Evolutionary conservation across 2,113 vertebrate genomes (phyloP), one percentile per base, ranked within the genome.

Genomic region (Lanius collurio): DNA sequence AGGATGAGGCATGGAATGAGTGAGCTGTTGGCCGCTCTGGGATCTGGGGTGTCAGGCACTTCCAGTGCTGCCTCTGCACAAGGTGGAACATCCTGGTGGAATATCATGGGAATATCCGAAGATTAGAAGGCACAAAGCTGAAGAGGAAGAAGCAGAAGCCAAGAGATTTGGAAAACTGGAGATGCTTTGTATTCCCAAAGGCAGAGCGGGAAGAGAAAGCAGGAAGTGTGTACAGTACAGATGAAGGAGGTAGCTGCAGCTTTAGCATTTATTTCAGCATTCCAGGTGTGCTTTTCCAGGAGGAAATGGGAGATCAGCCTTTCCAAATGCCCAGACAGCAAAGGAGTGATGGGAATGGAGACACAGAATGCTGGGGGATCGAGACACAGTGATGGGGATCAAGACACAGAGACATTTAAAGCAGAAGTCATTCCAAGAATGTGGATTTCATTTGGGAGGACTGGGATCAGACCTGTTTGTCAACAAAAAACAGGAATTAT

Each of bases 61-160:
- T 79, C 75, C 89, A 86, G 90, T 27, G 6, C 77, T 24, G 55
- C 33, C 69, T 37, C 70, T 42, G 3, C 19, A 0, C 5, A 12
- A 30, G 55, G 18, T 17, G 37, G 55, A 53, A 59, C 35, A 27
- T 19, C 52, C 84, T 41, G 12, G 0, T 6, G 60, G 37, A 46
- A 28, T 26, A 59, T 9, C 35, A 7, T 7, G 52, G 85, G 59
- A 90, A 42, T 27, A 6, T 4, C 15, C 0, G 0, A 68, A 93
- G 64, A 60, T 41, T 10, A 31, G 44, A 89, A 94, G 93, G 95
- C 93, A 94, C 83, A 35, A 56, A 80, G 85, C 81, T 88, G 5
- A 67, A 77, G 81, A n/a, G 24, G 4, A 56, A 33, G 75, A 75
- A 78, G 44, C 65, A 83, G 67, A 89, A 91, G 71, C 46, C 57